Percentiles rank a stretch among this genome's conserved stretches.
Conservation (phyloP, 2,113 vertebrate species). For the Proterorhinus semilunaris region DNA sequence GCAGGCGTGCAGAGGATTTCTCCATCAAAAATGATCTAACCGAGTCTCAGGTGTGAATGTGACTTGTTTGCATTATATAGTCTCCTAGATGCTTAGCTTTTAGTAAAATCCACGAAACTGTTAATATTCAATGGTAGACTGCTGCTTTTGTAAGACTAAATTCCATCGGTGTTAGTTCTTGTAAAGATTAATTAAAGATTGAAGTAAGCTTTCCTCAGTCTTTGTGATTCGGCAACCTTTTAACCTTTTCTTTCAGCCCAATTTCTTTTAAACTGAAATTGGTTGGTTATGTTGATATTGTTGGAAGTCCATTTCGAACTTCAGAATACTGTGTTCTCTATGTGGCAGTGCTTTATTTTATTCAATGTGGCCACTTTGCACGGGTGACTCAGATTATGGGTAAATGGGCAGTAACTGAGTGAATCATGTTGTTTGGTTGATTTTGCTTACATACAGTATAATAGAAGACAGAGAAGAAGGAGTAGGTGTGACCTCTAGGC, state of each 20-base stretch:
- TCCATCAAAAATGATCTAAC: too few species aligned
- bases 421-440: not conserved
- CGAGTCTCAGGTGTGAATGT: too few species aligned
- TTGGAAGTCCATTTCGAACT: not conserved
- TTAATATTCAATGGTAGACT: not conserved
- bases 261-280: not conserved
- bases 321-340: not conserved
- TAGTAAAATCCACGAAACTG: not conserved
- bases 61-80: conserved; percentile 4
- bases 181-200: too few species aligned
- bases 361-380: not conserved
- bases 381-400: not conserved
- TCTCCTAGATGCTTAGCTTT: not conserved
- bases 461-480: not conserved
- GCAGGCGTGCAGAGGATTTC: too few species aligned
- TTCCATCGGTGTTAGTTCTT: not conserved
- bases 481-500: not conserved
- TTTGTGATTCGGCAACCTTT: conserved; percentile 14
- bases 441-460: not conserved
- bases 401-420: not conserved
- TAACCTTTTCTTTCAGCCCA: conserved; percentile 15
- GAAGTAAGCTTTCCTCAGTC: too few species aligned
- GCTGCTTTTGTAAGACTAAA: not conserved
- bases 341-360: not conserved
- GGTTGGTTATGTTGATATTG: not conserved